Evolutionary conservation across 2,888 invertebrate genomes (phyloP), one percentile per base, ranked within the genome.

Genomic region (Harpagoxenus sublaevis): DNA sequence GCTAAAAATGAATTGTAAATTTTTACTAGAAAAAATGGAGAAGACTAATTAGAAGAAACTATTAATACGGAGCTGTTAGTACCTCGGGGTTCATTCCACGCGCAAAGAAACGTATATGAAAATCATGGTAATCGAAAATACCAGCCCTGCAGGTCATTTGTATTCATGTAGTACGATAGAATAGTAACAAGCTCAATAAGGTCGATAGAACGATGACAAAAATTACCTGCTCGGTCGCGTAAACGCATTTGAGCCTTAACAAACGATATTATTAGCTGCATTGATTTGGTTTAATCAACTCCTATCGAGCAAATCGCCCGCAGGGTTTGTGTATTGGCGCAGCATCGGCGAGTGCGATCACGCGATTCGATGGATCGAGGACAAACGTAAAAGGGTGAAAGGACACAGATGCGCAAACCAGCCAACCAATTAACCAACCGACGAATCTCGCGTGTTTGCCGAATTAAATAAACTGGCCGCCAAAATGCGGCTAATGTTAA

Each of bases 401-500:
- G 75, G 84, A 57, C 85, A 78, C 85, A 87, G 87, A 90, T 90
- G 90, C 66, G 85, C 87, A 84, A 89, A 90, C 82, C 60, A 74
- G 60, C 71, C 42, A 31, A 75, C 77, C 57, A 70, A 70, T 35
- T 35, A 60, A 28, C 60, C 84, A 84, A 86, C 81, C 81, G 77
- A 75, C 51, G 78, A 83, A 74, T 63, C 70, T 63, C 66, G 42
- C 84, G 66, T 86, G 70, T 78, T 78, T 78, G 55, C 55, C n/a
- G 39, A 71, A 78, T 78, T 42, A 78, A 78, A 81, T 71, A 48
- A 60, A 87, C 87, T 85, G 79, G 63, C 73, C 83, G 87, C 55
- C 84, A 85, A 89, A 90, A 90, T 90, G 83, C 63, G 57, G 48
- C 78, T 84, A 89, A 87, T 84, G 90, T 86, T 89, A 86, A 89